These are phyloP conservation scores for Tigriopus californicus DNA, from an alignment of 2,888 invertebrate genomes.

Conservation along the genomic window DNA sequence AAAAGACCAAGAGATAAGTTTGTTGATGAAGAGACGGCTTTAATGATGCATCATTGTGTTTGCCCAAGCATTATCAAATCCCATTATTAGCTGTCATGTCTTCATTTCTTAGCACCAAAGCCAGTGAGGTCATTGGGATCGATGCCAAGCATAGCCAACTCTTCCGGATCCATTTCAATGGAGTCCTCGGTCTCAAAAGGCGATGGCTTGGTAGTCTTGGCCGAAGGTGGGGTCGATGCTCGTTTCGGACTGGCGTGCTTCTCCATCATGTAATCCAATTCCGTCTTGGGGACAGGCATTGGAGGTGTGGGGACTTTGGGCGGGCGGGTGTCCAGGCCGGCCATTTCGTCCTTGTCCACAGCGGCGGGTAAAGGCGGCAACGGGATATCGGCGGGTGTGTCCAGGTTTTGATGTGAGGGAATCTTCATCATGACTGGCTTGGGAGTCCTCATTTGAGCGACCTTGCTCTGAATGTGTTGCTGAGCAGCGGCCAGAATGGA, in stretches of 20 bases:
- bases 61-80: too few species aligned
- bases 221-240: background rate
- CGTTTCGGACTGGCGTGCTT: background rate
- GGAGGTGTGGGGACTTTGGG: conserved; percentile 9
- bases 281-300: background rate
- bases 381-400: background rate
- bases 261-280: conserved; percentile 11
- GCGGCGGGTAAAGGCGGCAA: conserved; percentile 11
- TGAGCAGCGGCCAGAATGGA: conserved; percentile 10
- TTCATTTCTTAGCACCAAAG: background rate
- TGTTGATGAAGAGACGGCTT: background rate
- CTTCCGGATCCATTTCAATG: conserved; percentile 7
- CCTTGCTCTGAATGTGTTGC: background rate
- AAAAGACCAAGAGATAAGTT: background rate
- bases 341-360: background rate
- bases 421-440: background rate
- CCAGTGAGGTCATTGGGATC: conserved; percentile 11
- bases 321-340: conserved; percentile 3
- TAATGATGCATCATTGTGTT: background rate
- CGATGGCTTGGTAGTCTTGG: background rate
- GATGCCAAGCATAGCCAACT: conserved; percentile 11
- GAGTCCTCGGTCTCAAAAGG: background rate
- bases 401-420: background rate
- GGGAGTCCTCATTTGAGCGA: background rate
- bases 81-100: too few species aligned